Base-by-base conservation (phyloP, 2,888 invertebrate genomes). In the Stegophylla sp. region DNA sequence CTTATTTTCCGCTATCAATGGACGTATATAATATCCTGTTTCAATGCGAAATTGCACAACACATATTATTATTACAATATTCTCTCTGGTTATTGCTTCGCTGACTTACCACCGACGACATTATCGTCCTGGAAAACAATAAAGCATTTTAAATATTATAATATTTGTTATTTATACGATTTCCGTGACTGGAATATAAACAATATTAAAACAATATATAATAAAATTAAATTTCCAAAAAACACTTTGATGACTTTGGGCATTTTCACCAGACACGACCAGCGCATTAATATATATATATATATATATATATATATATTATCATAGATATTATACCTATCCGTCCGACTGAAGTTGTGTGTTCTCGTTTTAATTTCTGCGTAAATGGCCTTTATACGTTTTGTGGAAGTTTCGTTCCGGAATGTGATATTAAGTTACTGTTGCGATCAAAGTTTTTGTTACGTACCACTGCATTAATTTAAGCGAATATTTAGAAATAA, bases 121-220 rank as follows among this genome's bases (percentile, higher is more conserved):
- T n/a, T n/a, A n/a, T 17, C 48, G 17, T 64, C 45, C 7, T 23
- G 43, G 23, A 66, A 45, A 45, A 45, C 45, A 43, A 23, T 45
- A 23, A 63, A 66, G 13, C n/a, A n/a, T n/a, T n/a, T n/a, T n/a
- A n/a, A n/a, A n/a, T n/a, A n/a, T n/a, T n/a, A n/a, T n/a, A 17
- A 45, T 45, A 66, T 66, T 66, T 67, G 26, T 26, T 15, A 23
- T 41, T 12, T 12, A 3, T n/a, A 41, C 41, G 2, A 10, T 41
- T 63, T 48, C 10, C 45, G 26, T n/a, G 48, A 51, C 48, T 67
- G n/a, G 26, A 48, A 67, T 67, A 48, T 28, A 28, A 67, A 67
- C 3, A 1, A 3, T n/a, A n/a, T n/a, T n/a, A n/a, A n/a, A n/a
- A n/a, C 4, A 17, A 67, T 67, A n/a, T n/a, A n/a, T n/a, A n/a